Evolutionary conservation across 1,140 invertebrate species (phyloP).

Genomic region (Drosophila pandora): DNA sequence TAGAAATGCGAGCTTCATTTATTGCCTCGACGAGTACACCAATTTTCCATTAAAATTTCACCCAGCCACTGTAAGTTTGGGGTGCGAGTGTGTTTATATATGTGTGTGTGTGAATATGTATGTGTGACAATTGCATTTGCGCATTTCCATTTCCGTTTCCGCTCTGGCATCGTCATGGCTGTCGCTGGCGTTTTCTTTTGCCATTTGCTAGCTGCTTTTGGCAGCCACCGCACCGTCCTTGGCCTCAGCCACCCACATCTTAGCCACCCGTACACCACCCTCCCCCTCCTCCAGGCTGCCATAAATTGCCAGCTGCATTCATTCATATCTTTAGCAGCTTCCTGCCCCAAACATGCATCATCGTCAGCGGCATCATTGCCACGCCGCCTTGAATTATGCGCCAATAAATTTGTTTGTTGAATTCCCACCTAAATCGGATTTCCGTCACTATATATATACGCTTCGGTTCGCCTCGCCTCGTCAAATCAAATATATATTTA

Average conservation of each 20-base stretch:
- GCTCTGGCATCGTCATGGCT: slow-evolving; percentile 31
- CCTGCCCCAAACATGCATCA: slow-evolving; percentile 53
- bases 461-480: not conserved
- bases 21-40: slow-evolving; percentile 56
- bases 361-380: slow-evolving; percentile 49
- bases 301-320: slow-evolving; percentile 69
- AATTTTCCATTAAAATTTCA: slow-evolving; percentile 74
- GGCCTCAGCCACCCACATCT: slow-evolving; percentile 26
- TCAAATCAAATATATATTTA: slow-evolving; percentile 22
- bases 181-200: slow-evolving; percentile 44
- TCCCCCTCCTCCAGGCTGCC: slow-evolving; percentile 1
- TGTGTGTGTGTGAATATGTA: slow-evolving; percentile 16
- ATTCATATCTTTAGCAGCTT: slow-evolving; percentile 55
- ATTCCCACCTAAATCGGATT: slow-evolving; percentile 36
- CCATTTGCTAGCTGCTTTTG: slow-evolving; percentile 42
- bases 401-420: slow-evolving; percentile 70
- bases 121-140: slow-evolving; percentile 68
- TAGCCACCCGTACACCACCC: not conserved
- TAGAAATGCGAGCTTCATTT: slow-evolving; percentile 58
- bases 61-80: slow-evolving; percentile 1
- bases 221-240: slow-evolving; percentile 52
- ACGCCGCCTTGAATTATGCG: slow-evolving; percentile 64
- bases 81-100: slow-evolving; percentile 1
- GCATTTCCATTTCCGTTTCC: slow-evolving; percentile 68
- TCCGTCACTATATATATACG: slow-evolving; percentile 8